Evolutionary conservation across 2,888 invertebrate species (phyloP).

Genomic region (Spilosoma lubricipeda): DNA sequence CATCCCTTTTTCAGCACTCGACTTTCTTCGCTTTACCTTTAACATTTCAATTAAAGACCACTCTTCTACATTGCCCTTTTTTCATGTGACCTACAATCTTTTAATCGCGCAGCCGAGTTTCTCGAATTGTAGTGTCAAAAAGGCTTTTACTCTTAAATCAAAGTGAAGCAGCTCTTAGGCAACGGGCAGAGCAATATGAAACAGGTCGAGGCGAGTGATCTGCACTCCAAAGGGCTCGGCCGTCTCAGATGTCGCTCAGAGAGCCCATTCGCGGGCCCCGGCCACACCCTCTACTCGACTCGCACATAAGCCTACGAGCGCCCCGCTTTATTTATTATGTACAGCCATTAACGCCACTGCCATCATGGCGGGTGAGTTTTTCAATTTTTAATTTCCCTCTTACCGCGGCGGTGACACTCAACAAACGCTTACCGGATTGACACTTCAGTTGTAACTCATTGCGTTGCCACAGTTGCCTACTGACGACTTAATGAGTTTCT

Average conservation of each 20-base stretch:
- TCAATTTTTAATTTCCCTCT: conserved; percentile 86
- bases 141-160: conserved; percentile 84
- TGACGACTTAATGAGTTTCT: conserved; percentile 63
- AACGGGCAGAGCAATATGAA: conserved; percentile 83
- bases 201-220: conserved; percentile 80
- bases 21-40: conserved; percentile 22
- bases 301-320: conserved; percentile 83
- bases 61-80: conserved; percentile 54
- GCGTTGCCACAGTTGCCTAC: conserved; percentile 51
- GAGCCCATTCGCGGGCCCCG: conserved; percentile 83
- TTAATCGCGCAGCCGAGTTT: conserved; percentile 60
- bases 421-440: conserved; percentile 75
- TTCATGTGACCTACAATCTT: conserved; percentile 62
- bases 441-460: conserved; percentile 77
- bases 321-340: conserved; percentile 86
- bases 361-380: conserved; percentile 85
- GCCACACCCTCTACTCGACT: conserved; percentile 85
- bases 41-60: conserved; percentile 38
- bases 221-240: conserved; percentile 81
- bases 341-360: conserved; percentile 84
- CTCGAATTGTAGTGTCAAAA: conserved; percentile 71
- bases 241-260: conserved; percentile 84
- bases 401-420: conserved; percentile 71
- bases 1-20: neutral
- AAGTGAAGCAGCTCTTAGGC: conserved; percentile 81